A percentile compares a stretch with the other conserved stretches of the same genome.
Evolutionary conservation across 2,797 vertebrate species (phyloP).

Genomic region (Onychomys arenicola): DNA sequence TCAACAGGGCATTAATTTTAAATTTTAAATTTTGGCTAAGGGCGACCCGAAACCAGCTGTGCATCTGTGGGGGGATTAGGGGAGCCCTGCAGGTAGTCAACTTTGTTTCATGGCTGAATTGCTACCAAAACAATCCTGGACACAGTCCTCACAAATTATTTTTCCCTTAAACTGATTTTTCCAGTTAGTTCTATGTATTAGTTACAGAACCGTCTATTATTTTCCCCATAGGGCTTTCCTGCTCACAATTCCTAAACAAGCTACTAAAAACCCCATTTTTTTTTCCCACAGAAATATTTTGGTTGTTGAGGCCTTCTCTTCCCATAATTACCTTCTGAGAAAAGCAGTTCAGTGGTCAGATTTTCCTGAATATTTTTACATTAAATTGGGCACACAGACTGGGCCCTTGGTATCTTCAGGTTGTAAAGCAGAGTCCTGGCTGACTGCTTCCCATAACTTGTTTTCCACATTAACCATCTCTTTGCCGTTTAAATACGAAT

Average conservation of each 20-base stretch:
- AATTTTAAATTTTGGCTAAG: constrained; percentile 46
- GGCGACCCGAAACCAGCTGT: constrained; percentile 70
- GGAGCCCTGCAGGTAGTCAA: constrained; percentile 39
- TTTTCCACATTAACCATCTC: constrained; percentile 56
- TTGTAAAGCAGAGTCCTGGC: constrained; percentile 63
- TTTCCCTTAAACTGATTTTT: constrained; percentile 81
- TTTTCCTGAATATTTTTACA: constrained; percentile 75
- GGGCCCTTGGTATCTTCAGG: constrained; percentile 44
- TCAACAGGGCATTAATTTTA: constrained; percentile 62
- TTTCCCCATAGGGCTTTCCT: constrained; percentile 80
- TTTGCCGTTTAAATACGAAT: constrained; percentile 66
- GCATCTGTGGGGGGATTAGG: neutral
- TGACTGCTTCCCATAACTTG: constrained; percentile 61
- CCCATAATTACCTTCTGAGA: constrained; percentile 76
- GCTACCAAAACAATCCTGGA: constrained; percentile 75
- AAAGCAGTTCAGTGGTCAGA: constrained; percentile 69
- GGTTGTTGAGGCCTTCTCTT: constrained; percentile 63
- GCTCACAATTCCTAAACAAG: constrained; percentile 73
- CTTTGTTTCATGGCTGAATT: constrained; percentile 77
- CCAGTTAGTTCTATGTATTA: constrained; percentile 79
- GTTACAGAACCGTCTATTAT: constrained; percentile 75
- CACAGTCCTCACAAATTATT: constrained; percentile 76
- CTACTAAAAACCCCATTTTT: constrained; percentile 79
- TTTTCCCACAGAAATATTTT: constrained; percentile 66
- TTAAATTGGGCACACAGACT: constrained; percentile 49